Evolutionary conservation across 2,888 invertebrate species (phyloP), one percentile per base, ranked within the genome.

Genomic region (Philonicus albiceps): DNA sequence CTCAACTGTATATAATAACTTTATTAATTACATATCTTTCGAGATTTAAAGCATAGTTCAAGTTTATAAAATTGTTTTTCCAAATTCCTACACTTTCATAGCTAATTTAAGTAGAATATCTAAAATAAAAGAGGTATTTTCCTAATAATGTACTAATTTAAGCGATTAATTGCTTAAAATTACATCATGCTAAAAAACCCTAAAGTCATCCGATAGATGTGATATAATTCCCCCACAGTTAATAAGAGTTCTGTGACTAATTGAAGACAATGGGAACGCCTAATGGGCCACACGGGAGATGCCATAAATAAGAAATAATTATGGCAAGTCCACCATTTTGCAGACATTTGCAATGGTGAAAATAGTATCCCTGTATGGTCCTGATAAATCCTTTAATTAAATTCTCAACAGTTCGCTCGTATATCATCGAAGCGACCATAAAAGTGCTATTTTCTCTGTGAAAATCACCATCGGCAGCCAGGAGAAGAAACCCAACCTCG

Each of bases 381-480:
- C 27, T 73, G 84, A 72, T 72, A 37, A 73, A 73, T 40, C 73
- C 76, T 74, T 86, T 86, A 86, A 86, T 86, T 86, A 76, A 86
- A 86, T 76, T 86, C 49, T 76, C 76, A 76, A 78, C 76, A 86
- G 76, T 86, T 86, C 76, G 76, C 76, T 64, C 86, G 37, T 86
- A 86, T 86, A 76, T 86, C 86, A 86, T 86, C 19, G 40, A n/a
- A 86, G 64, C 86, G 86, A 64, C 86, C 75, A 86, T 75, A 49
- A 86, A 76, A 73, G 73, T 72, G 84, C 84, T 72, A 84, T 84
- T 73, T 84, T 84, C 73, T 34, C 22, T 27, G 40, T 31, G 27
- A 84, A 85, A 85, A 75, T 76, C 75, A 76, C 49, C 49, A 75
- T 49, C 85, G 34, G 27, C 75, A 53, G 75, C 37, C 75, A 22